Percentiles rank a stretch among this genome's conserved stretches.
Evolutionary conservation across 1,140 invertebrate species (phyloP).

Genomic region (Penaeus indicus): DNA sequence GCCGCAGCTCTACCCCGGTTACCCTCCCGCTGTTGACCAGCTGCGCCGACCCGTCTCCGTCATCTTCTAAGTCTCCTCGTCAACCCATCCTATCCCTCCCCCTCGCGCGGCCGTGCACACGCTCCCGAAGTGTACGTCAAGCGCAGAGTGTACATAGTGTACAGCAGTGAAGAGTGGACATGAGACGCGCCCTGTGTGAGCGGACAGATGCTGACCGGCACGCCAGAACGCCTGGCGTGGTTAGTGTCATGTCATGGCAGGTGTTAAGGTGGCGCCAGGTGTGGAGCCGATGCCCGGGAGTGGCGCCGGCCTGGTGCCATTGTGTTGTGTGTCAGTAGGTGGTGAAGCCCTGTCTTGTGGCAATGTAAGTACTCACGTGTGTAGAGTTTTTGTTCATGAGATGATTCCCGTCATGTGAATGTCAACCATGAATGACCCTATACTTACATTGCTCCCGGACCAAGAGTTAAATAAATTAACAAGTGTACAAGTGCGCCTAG

Average conservation of each 20-base stretch:
- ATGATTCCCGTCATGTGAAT: constrained; percentile 33
- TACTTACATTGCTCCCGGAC: constrained; percentile 57
- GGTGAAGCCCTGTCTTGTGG: constrained; percentile 42
- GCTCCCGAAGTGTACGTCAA: background rate
- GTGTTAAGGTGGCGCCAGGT: background rate
- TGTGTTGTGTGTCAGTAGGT: constrained; percentile 46
- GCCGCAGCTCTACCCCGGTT: constrained; percentile 63
- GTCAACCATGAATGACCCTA: background rate
- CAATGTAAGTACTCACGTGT: constrained; percentile 54
- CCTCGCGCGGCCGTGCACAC: background rate
- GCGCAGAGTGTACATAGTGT: constrained; percentile 59
- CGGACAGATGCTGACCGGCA: background rate
- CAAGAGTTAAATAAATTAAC: constrained; percentile 45
- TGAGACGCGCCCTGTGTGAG: constrained; percentile 25
- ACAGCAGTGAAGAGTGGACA: constrained; percentile 55
- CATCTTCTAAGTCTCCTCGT: constrained; percentile 60
- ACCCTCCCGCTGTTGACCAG: constrained; percentile 66
- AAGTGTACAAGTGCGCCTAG: constrained; percentile 59
- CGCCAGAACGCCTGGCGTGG: background rate
- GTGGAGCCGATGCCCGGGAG: background rate
- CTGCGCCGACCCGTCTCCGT: constrained; percentile 66
- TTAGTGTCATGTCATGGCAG: constrained; percentile 1
- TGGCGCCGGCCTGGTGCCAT: background rate
- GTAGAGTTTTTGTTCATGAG: constrained; percentile 40
- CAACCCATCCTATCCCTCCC: constrained; percentile 4